A percentile compares a stretch with the other conserved stretches of the same genome.
These are phyloP conservation scores for Lordiphosa collinella DNA, from an alignment of 1,140 invertebrate genomes.

Conservation along the genomic window DNA sequence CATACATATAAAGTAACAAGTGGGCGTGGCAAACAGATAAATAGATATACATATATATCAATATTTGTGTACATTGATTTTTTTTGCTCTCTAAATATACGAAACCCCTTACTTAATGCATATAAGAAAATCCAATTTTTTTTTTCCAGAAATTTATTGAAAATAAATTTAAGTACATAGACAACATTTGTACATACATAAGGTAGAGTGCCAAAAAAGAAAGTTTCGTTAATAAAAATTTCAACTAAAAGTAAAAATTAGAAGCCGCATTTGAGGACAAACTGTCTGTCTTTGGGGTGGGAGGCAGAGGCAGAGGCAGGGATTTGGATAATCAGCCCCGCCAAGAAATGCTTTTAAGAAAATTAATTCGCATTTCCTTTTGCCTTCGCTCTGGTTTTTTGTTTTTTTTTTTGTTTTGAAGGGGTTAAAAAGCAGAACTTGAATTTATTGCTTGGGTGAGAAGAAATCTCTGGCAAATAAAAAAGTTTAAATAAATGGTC, in stretches of 20 bases:
- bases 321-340: constrained; percentile 65
- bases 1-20: constrained; percentile 12
- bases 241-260: constrained; percentile 31
- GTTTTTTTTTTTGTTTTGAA: constrained; percentile 16
- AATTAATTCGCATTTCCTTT: constrained; percentile 68
- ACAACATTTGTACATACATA: constrained; percentile 19
- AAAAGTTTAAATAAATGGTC: constrained; percentile 73
- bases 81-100: constrained; percentile 17
- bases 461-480: constrained; percentile 57
- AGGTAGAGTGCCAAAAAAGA: constrained; percentile 27
- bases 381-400: neutral
- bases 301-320: constrained; percentile 8
- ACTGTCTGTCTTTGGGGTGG: neutral
- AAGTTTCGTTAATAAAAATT: constrained; percentile 56
- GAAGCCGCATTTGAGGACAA: constrained; percentile 3
- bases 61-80: constrained; percentile 41
- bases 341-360: constrained; percentile 77
- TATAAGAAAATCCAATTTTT: constrained; percentile 25
- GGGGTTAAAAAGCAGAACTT: constrained; percentile 46
- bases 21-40: constrained; percentile 7
- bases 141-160: constrained; percentile 58
- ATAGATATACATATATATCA: constrained; percentile 31
- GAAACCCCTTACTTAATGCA: constrained; percentile 21
- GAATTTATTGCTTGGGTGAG: constrained; percentile 58
- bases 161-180: constrained; percentile 63